Conservation (phyloP, 2,888 invertebrate genomes). For the Synanthedon tipuliformis region DNA sequence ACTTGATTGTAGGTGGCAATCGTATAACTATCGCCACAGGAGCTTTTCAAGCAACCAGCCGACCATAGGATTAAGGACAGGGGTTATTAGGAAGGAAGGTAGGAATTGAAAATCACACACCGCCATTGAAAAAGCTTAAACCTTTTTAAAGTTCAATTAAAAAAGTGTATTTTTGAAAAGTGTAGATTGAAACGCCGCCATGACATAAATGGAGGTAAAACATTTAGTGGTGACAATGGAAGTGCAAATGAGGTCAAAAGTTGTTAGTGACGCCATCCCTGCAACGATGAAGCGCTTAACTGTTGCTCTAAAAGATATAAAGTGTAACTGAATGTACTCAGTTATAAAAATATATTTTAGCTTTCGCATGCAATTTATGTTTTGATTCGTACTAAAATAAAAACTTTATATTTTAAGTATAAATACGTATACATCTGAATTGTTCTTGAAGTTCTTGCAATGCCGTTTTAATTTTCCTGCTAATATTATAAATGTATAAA, state of each 20-base stretch:
- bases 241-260: constrained; percentile 33
- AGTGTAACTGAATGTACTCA: neutral
- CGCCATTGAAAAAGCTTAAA: no score
- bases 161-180: neutral
- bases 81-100: no score
- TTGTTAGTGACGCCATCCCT: constrained; percentile 19
- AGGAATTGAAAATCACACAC: no score
- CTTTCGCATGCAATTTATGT: no score
- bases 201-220: constrained; percentile 10
- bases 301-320: constrained; percentile 17
- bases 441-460: no score
- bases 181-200: neutral
- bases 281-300: constrained; percentile 17
- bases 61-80: no score
- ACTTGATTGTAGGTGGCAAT: no score
- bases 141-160: neutral
- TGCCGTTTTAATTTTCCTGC: no score
- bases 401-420: neutral
- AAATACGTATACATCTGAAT: neutral
- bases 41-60: no score
- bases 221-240: constrained; percentile 23
- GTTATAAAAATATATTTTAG: neutral
- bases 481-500: no score
- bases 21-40: no score
- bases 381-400: neutral